These are phyloP conservation scores for Xenopus tropicalis DNA, from an alignment of 2,113 vertebrate species.

Conservation along the genomic window UCB_Xtro_10.0 CM004445.2:30044001-30044500, in stretches of 20 bases:
- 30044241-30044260: neutral
- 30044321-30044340: neutral
- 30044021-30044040: slow-evolving; percentile 19
- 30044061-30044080: slow-evolving; percentile 27
- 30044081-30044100: slow-evolving; percentile 7
- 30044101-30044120: slow-evolving; percentile 15
- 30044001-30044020: slow-evolving; percentile 20
- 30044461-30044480: too few relatives aligned
- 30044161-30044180: neutral
- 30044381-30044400: neutral
- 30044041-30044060: slow-evolving; percentile 14
- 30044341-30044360: neutral
- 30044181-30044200: neutral
- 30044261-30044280: neutral
- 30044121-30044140: slow-evolving; percentile 6
- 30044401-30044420: too few relatives aligned
- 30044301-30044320: slow-evolving; percentile 13
- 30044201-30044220: neutral
- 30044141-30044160: neutral
- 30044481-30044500: too few relatives aligned
- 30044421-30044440: too few relatives aligned
- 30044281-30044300: neutral
- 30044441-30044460: too few relatives aligned
- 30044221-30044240: neutral
- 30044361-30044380: neutral